These are phyloP conservation scores for Ameiurus melas DNA, from an alignment of 2,113 vertebrate species.

Conservation along the genomic window DNA sequence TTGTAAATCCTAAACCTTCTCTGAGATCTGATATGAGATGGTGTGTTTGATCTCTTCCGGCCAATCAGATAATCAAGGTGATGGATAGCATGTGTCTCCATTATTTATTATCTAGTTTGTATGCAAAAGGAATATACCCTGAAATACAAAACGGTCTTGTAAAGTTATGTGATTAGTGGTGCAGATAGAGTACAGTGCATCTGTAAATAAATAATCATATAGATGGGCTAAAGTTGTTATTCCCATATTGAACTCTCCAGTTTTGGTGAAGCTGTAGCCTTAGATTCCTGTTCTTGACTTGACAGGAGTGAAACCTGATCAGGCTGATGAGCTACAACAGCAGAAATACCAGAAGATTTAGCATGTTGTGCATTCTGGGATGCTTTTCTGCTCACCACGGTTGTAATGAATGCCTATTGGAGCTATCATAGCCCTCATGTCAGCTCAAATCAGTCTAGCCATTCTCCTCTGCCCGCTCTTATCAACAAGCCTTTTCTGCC, in stretches of 20 bases:
- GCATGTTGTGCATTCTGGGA: background rate
- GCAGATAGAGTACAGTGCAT: background rate
- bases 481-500: background rate
- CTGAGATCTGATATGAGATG: background rate
- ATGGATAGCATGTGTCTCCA: background rate
- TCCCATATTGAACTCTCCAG: background rate
- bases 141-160: background rate
- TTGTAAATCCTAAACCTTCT: background rate
- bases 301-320: background rate
- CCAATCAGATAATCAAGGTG: background rate
- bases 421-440: background rate
- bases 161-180: background rate
- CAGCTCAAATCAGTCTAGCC: background rate
- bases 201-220: background rate
- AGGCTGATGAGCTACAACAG: no score
- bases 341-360: no score
- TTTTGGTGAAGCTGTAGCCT: background rate
- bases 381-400: background rate
- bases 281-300: background rate
- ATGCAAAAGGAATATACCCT: background rate
- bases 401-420: background rate
- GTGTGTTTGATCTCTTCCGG: background rate
- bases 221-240: background rate
- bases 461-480: background rate
- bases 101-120: background rate